Evolutionary conservation across 1,140 invertebrate species (phyloP).

Genomic region (Araneus ventricosus): DNA sequence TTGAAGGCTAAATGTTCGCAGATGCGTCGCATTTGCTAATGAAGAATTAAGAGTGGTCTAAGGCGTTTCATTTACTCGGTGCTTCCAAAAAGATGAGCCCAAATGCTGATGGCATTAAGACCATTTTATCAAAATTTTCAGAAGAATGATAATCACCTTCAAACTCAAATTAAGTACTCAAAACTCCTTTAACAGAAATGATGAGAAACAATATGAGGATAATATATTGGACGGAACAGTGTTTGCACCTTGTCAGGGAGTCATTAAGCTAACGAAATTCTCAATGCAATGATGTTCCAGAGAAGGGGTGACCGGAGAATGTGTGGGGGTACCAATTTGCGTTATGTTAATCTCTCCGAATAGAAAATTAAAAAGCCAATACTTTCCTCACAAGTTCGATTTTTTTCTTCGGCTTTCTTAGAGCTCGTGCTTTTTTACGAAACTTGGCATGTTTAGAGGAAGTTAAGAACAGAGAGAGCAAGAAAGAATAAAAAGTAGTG

Average conservation of each 20-base stretch:
- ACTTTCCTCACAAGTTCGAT: slow-evolving; percentile 47
- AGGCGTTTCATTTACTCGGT: background rate
- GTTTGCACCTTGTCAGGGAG: slow-evolving; percentile 46
- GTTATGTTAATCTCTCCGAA: slow-evolving; percentile 71
- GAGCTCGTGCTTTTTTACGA: slow-evolving; percentile 20
- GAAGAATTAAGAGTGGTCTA: slow-evolving; percentile 5
- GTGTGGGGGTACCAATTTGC: slow-evolving; percentile 62
- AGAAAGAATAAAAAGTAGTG: background rate
- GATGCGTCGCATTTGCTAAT: background rate
- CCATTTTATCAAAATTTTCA: slow-evolving; percentile 22
- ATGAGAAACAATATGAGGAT: slow-evolving; percentile 55
- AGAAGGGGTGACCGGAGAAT: background rate
- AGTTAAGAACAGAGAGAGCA: slow-evolving; percentile 62
- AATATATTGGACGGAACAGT: slow-evolving; percentile 48
- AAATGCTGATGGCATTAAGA: background rate
- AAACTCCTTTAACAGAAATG: slow-evolving; percentile 37
- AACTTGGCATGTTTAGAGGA: slow-evolving; percentile 60
- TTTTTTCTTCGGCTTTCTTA: slow-evolving; percentile 21
- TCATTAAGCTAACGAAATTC: slow-evolving; percentile 67
- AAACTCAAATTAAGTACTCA: slow-evolving; percentile 36
- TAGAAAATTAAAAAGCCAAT: slow-evolving; percentile 73
- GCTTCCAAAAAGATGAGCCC: background rate
- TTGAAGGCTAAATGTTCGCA: background rate
- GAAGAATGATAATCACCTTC: slow-evolving; percentile 18
- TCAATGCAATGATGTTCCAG: slow-evolving; percentile 31